Percentiles rank a stretch among this genome's conserved stretches.
These are phyloP conservation scores for Urophycis tenuis DNA, from an alignment of 2,797 vertebrate genomes.

Conservation along the genomic window DNA sequence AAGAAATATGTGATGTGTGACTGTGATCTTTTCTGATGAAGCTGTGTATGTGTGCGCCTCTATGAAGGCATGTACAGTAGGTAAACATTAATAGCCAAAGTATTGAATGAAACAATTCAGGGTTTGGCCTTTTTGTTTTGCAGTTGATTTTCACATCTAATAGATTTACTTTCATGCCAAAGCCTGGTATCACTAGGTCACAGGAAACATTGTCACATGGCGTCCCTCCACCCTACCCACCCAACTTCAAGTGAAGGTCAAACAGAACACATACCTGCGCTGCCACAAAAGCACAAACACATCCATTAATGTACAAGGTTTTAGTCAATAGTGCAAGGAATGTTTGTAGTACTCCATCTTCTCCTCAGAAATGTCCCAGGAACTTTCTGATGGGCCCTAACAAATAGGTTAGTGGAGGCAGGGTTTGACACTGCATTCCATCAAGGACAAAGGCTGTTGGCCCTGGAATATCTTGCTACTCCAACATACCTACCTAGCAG, in stretches of 20 bases:
- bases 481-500: constrained; percentile 21
- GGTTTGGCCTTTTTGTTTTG: neutral
- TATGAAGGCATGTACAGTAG: neutral
- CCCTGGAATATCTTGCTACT: neutral
- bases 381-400: constrained; percentile 6
- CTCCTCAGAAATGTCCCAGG: constrained; percentile 34
- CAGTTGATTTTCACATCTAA: neutral
- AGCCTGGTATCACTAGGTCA: neutral
- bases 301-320: constrained; percentile 11
- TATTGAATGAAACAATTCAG: neutral
- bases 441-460: constrained; percentile 43
- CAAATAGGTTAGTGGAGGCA: neutral
- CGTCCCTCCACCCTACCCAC: neutral
- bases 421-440: constrained; percentile 45
- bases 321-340: constrained; percentile 8
- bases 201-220: neutral
- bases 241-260: constrained; percentile 19
- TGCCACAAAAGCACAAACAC: constrained; percentile 9
- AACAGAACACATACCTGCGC: constrained; percentile 15
- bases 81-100: neutral
- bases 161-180: neutral
- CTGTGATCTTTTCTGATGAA: neutral
- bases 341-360: constrained; percentile 32
- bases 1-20: neutral
- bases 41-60: neutral